phyloP scores from a whole-genome alignment of 2,888 invertebrate species.

The Nephrocerus scutellatus region DNA sequence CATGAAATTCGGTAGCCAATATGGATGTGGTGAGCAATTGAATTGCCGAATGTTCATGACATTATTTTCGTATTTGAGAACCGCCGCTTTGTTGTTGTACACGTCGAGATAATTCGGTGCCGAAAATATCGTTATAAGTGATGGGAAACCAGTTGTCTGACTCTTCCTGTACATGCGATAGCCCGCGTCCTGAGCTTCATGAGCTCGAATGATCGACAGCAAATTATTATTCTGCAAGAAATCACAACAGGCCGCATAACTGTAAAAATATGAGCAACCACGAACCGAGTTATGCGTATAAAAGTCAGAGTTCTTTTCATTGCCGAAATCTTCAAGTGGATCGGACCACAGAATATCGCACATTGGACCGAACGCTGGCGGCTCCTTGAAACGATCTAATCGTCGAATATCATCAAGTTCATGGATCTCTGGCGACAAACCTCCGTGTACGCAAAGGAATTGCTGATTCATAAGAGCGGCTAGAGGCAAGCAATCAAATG shows the following conservation, averaged over 20 bases:
- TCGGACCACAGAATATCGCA: constrained; percentile 99
- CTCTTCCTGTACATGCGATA: constrained; percentile 99
- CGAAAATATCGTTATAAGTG: constrained; percentile 98
- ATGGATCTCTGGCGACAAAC: constrained; percentile 97
- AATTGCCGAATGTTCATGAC: constrained; percentile 99
- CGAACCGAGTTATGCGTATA: constrained; percentile 99
- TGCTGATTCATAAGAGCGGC: constrained; percentile 99
- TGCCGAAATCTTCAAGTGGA: constrained; percentile 98
- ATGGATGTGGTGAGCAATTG: constrained; percentile 99
- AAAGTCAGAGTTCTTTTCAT: constrained; percentile 93
- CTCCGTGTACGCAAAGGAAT: constrained; percentile 99
- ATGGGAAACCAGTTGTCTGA: constrained; percentile 99
- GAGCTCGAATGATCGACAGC: constrained; percentile 98
- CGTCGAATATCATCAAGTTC: constrained; percentile 94
- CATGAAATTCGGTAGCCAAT: constrained; percentile 99
- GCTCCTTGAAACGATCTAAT: constrained; percentile 99
- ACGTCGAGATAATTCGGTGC: constrained; percentile 99
- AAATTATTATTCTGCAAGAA: constrained; percentile 99
- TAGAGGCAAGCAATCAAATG: constrained; percentile 97
- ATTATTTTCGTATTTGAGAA: constrained; percentile 99
- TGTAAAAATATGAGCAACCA: constrained; percentile 99
- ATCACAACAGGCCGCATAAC: constrained; percentile 99
- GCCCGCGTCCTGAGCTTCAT: constrained; percentile 99
- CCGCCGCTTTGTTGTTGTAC: constrained; percentile 99
- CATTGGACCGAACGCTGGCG: constrained; percentile 98